These are phyloP conservation scores for Neelides sp. DNA, from an alignment of 1,140 invertebrate species.

Conservation along the genomic window DNA sequence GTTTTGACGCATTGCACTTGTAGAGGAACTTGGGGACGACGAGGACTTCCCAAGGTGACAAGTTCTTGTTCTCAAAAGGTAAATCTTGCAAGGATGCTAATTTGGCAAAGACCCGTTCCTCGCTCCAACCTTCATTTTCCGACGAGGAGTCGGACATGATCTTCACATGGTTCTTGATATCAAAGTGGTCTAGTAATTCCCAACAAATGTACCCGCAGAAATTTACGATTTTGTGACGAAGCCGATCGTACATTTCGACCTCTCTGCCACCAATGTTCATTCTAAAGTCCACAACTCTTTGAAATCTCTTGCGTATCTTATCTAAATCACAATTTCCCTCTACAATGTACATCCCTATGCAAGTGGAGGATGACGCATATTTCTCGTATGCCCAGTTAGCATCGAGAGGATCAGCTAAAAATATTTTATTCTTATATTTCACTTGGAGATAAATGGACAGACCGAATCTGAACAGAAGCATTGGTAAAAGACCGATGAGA, in stretches of 20 bases:
- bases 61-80: constrained; percentile 5
- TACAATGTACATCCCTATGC: constrained; percentile 8
- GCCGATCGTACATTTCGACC: constrained; percentile 20
- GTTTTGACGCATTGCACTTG: neutral
- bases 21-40: constrained; percentile 24
- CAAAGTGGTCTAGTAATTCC: constrained; percentile 14
- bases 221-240: constrained; percentile 14
- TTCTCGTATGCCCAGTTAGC: neutral
- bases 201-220: constrained; percentile 21
- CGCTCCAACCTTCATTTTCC: constrained; percentile 6
- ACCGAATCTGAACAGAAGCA: no score
- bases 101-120: constrained; percentile 20
- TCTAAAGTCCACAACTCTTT: constrained; percentile 10
- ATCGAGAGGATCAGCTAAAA: neutral
- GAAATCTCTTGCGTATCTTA: constrained; percentile 16
- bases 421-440: no score
- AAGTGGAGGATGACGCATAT: neutral
- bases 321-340: constrained; percentile 21
- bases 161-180: constrained; percentile 15
- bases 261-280: constrained; percentile 2
- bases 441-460: no score
- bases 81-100: constrained; percentile 21
- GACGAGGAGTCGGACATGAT: constrained; percentile 1
- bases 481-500: no score
- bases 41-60: constrained; percentile 28